Percentiles rank a stretch among this genome's conserved stretches.
Conservation (phyloP, 2,888 invertebrate genomes). For the Cantharis rufa region DNA sequence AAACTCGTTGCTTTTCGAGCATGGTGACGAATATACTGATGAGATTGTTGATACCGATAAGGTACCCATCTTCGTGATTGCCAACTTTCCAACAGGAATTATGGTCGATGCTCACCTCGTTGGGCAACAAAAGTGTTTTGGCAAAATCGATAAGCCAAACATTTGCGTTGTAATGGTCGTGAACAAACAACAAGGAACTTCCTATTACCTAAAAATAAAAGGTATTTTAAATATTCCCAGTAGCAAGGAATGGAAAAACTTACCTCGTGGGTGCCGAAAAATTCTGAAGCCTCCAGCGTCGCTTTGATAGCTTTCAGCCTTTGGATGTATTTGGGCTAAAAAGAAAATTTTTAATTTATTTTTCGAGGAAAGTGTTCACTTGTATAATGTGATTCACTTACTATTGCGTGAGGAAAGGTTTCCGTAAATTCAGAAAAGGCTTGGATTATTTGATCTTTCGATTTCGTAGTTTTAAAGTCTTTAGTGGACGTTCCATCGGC, state of each 20-base stretch:
- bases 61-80: constrained; percentile 95
- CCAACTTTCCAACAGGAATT: constrained; percentile 88
- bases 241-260: constrained; percentile 18
- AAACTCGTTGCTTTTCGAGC: constrained; percentile 53
- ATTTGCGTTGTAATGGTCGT: constrained; percentile 84
- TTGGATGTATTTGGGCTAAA: constrained; percentile 81
- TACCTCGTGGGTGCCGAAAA: constrained; percentile 88
- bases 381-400: no score
- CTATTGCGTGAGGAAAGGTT: constrained; percentile 77
- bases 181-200: constrained; percentile 92
- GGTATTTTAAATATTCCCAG: not conserved
- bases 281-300: constrained; percentile 82
- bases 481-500: constrained; percentile 89
- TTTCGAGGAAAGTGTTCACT: not conserved
- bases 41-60: constrained; percentile 88
- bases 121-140: constrained; percentile 85
- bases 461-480: constrained; percentile 93
- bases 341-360: constrained; percentile 38
- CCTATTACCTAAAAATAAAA: constrained; percentile 74
- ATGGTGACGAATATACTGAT: constrained; percentile 80
- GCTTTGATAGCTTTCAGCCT: constrained; percentile 82
- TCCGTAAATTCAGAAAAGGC: constrained; percentile 82
- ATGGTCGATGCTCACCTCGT: constrained; percentile 75
- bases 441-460: constrained; percentile 77
- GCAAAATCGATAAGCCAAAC: constrained; percentile 99